Conservation (phyloP, 2,113 vertebrate species). For the Rallus limicola region DNA sequence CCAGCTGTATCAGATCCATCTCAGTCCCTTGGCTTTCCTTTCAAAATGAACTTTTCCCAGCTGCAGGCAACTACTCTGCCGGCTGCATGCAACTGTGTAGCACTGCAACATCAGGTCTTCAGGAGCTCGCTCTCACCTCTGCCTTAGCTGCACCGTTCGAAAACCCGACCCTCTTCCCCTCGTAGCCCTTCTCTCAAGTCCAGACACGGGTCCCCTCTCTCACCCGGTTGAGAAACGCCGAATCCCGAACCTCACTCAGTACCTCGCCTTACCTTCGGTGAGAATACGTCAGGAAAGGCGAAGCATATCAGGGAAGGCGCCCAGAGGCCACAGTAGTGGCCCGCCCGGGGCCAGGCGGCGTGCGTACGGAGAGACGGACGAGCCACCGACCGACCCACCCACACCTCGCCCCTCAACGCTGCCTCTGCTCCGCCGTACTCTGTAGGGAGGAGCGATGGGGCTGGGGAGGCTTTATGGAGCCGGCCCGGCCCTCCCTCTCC, state of each 20-base stretch:
- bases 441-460: neutral
- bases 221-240: neutral
- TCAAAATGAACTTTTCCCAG: conserved; percentile 17
- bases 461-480: neutral
- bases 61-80: neutral
- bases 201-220: neutral
- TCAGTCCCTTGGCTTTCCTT: neutral
- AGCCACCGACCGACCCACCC: neutral
- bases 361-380: too few relatives aligned
- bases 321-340: neutral
- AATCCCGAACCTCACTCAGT: accelerated
- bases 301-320: neutral
- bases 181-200: accelerated
- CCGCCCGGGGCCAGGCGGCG: neutral
- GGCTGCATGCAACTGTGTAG: neutral
- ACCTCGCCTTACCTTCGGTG: neutral
- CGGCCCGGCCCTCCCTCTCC: neutral
- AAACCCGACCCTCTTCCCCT: neutral
- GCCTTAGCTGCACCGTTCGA: neutral
- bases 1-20: neutral
- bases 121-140: neutral
- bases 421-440: neutral
- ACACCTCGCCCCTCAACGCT: neutral
- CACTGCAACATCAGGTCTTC: neutral
- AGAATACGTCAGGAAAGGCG: neutral